phyloP scores from a whole-genome alignment of 1,140 invertebrate genomes.

The Anadara kagoshimensis region DNA sequence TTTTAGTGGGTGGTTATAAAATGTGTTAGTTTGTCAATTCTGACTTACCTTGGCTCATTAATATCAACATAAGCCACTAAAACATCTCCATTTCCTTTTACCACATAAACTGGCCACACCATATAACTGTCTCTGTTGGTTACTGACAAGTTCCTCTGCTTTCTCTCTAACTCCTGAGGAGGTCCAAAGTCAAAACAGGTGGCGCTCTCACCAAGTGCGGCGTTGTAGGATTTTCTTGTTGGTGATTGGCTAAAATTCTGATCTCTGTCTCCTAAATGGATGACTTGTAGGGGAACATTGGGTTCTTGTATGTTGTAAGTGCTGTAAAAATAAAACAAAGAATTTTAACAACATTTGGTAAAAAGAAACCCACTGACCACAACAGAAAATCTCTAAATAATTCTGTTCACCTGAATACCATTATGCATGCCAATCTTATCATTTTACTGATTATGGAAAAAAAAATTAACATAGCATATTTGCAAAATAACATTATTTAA shows the following conservation, averaged over 20 bases:
- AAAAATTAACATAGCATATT: too few species aligned
- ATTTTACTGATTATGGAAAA: too few species aligned
- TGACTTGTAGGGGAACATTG: slow-evolving; percentile 59
- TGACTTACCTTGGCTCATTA: slow-evolving; percentile 18
- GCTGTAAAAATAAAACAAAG: slow-evolving; percentile 49
- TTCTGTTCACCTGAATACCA: too few species aligned
- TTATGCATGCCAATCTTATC: too few species aligned
- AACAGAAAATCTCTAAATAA: too few species aligned
- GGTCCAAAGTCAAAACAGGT: slow-evolving; percentile 89
- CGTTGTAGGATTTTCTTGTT: slow-evolving; percentile 57
- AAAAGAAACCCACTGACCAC: too few species aligned
- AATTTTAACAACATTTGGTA: not conserved
- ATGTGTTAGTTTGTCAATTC: not conserved
- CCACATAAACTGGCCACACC: slow-evolving; percentile 84
- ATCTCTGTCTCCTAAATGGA: slow-evolving; percentile 45
- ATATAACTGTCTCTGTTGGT: slow-evolving; percentile 45
- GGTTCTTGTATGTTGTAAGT: slow-evolving; percentile 71
- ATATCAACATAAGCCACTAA: slow-evolving; percentile 77
- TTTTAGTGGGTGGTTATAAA: too few species aligned
- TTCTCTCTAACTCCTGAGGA: slow-evolving; percentile 68
- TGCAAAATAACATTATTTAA: too few species aligned
- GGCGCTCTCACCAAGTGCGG: slow-evolving; percentile 85
- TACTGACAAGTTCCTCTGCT: slow-evolving; percentile 23
- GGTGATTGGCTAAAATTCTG: slow-evolving; percentile 45
- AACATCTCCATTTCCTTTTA: slow-evolving; percentile 89